Evolutionary conservation across 2,113 vertebrate species (phyloP).

Genomic region (Neopipo cinnamomea): DNA sequence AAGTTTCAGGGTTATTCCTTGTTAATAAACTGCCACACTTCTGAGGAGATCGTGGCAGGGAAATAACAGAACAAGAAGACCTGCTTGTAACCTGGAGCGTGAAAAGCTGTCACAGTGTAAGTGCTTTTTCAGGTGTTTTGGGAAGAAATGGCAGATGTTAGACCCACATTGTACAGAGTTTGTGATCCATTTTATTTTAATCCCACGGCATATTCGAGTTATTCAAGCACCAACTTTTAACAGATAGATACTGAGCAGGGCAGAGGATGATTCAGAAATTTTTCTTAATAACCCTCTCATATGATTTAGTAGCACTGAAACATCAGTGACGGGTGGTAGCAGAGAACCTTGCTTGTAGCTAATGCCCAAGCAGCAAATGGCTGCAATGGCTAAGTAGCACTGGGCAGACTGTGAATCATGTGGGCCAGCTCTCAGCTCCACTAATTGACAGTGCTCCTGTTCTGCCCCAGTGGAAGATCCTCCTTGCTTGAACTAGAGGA

Average conservation of each 20-base stretch:
- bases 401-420: neutral
- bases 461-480: neutral
- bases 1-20: neutral
- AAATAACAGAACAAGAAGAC: neutral
- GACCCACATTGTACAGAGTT: fast-evolving
- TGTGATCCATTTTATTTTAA: neutral
- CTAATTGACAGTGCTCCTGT: neutral
- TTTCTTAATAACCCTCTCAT: neutral
- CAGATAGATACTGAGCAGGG: neutral
- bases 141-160: neutral
- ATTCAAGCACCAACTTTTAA: neutral
- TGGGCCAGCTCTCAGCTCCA: neutral
- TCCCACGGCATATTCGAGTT: neutral
- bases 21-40: neutral
- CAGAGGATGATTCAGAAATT: neutral
- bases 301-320: neutral
- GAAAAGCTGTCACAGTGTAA: neutral
- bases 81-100: neutral
- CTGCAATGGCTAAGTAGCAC: neutral
- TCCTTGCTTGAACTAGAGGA: neutral
- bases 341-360: neutral
- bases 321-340: neutral
- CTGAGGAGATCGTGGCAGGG: neutral
- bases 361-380: fast-evolving
- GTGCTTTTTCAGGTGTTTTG: neutral